A percentile compares a stretch with the other conserved stretches of the same genome.
These are phyloP conservation scores for Antechinus flavipes DNA, from an alignment of 2,113 vertebrate genomes.

Conservation along the genomic window DNA sequence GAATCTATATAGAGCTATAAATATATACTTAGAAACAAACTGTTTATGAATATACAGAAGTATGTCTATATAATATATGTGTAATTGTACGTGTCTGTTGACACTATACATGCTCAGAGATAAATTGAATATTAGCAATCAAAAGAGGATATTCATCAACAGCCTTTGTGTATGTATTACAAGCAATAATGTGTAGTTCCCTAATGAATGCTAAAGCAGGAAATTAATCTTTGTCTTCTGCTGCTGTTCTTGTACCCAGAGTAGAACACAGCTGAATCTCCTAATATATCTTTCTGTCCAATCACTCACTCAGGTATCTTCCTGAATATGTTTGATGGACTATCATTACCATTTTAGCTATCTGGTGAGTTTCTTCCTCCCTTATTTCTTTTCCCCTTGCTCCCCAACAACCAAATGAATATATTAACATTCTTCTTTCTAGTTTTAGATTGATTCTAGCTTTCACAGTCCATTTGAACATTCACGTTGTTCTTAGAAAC, in stretches of 20 bases:
- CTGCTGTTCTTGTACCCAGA: slow-evolving; percentile 69
- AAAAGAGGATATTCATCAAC: slow-evolving; percentile 78
- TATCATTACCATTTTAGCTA: slow-evolving; percentile 53
- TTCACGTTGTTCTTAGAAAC: slow-evolving; percentile 13
- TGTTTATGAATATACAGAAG: slow-evolving; percentile 49
- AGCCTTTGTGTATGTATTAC: slow-evolving; percentile 79
- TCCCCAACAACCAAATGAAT: slow-evolving; percentile 60
- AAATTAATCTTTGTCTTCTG: slow-evolving; percentile 82
- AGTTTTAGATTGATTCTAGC: not conserved
- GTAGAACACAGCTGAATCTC: slow-evolving; percentile 74
- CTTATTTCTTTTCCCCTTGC: slow-evolving; percentile 24
- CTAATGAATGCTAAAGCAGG: slow-evolving; percentile 83
- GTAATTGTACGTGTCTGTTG: not conserved
- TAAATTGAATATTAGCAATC: slow-evolving; percentile 76
- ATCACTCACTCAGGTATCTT: slow-evolving; percentile 58
- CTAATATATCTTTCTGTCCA: slow-evolving; percentile 74
- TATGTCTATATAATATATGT: slow-evolving; percentile 55
- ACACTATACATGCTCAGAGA: slow-evolving; percentile 34
- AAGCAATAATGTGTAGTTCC: slow-evolving; percentile 82
- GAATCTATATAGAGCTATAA: slow-evolving; percentile 35
- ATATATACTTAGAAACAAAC: slow-evolving; percentile 48
- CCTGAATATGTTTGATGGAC: slow-evolving; percentile 47
- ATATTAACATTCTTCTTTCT: slow-evolving; percentile 56
- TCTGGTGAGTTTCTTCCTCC: not conserved
- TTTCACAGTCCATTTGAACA: too few relatives aligned